Conservation (phyloP, 37 sponge, comb jelly and placozoan species). For the Oopsacas minuta region DNA sequence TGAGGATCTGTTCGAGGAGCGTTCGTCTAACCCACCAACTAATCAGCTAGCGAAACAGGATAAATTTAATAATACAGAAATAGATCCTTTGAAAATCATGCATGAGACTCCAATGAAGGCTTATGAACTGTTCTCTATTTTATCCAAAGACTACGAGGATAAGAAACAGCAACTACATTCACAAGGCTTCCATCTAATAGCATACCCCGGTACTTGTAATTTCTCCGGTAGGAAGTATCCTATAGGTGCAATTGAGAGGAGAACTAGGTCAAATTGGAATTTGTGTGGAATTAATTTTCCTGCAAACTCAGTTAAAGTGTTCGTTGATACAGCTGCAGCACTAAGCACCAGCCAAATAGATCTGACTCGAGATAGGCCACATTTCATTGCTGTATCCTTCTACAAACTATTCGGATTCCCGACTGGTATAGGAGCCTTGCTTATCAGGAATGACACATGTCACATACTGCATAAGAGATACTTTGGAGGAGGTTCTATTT, state of each 20-base stretch:
- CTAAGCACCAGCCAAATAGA: conserved; percentile 58
- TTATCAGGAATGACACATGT: conserved; percentile 45
- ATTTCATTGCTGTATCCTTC: conserved; percentile 80
- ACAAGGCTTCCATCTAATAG: conserved; percentile 45
- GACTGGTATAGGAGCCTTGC: conserved; percentile 77
- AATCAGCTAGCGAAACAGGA: background rate
- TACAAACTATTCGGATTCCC: conserved; percentile 95
- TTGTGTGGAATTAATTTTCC: background rate
- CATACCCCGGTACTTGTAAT: conserved; percentile 82
- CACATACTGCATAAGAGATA: conserved; percentile 34
- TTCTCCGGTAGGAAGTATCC: conserved; percentile 85
- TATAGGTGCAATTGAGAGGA: background rate
- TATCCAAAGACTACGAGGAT: background rate
- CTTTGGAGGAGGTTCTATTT: conserved; percentile 85
- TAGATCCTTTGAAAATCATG: background rate
- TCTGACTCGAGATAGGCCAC: conserved; percentile 37
- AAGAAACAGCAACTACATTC: background rate
- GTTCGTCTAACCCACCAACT: background rate
- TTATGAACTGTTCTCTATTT: background rate
- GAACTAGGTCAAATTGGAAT: background rate
- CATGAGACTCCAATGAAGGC: background rate
- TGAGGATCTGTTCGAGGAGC: background rate
- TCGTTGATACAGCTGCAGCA: conserved; percentile 65
- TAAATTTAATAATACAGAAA: background rate
- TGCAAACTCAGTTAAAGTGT: conserved; percentile 33